phyloP scores from a whole-genome alignment of 2,888 invertebrate species.

The Machimus rusticus region DNA sequence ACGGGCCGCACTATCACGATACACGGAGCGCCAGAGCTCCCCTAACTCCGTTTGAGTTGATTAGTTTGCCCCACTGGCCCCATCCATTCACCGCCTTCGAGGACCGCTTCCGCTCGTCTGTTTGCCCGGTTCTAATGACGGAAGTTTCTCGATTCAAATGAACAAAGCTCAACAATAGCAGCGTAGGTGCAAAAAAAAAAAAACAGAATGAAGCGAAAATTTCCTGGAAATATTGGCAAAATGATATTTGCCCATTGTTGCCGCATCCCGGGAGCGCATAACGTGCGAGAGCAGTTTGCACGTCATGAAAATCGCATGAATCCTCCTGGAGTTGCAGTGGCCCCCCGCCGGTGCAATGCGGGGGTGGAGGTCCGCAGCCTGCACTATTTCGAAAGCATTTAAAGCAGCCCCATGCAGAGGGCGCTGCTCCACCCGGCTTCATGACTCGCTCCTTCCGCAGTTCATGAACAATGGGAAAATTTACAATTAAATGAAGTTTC shows the following conservation, averaged over 20 bases:
- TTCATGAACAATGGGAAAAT: conserved; percentile 9
- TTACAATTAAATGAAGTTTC: conserved; percentile 37
- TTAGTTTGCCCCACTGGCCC: background rate
- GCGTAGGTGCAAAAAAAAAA: background rate
- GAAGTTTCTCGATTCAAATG: background rate
- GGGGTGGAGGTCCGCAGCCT: background rate
- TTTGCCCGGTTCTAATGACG: background rate
- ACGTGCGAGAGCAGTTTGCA: background rate
- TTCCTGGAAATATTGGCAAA: conserved; percentile 5
- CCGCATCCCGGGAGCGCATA: background rate
- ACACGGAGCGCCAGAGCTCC: background rate
- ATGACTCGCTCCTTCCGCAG: background rate
- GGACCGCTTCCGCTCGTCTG: background rate
- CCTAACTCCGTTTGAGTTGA: background rate
- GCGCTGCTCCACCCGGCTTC: background rate
- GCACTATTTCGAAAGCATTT: background rate
- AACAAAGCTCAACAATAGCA: background rate
- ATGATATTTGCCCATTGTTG: conserved; percentile 1
- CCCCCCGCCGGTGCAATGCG: background rate
- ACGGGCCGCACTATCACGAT: background rate
- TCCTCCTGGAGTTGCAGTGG: background rate
- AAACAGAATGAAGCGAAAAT: background rate
- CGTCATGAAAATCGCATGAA: conserved; percentile 1
- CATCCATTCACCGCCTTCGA: background rate
- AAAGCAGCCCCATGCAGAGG: background rate